Evolutionary conservation across 2,113 vertebrate genomes (phyloP).

Genomic region (Saccopteryx bilineata): DNA sequence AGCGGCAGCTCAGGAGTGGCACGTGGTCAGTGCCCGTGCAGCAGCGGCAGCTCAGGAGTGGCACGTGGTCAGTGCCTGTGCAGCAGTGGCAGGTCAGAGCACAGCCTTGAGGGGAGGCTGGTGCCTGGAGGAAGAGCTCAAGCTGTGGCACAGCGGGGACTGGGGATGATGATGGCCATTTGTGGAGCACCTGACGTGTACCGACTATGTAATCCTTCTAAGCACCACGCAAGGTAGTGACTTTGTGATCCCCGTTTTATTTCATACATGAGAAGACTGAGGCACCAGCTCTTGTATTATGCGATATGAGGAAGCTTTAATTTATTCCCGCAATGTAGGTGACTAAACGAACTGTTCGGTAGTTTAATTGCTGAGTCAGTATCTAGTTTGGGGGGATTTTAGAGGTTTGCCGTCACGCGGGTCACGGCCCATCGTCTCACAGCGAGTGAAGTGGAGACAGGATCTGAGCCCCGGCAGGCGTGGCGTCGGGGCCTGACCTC

Average conservation of each 20-base stretch:
- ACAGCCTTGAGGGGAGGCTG: background rate
- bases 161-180: rapidly evolving
- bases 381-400: conserved; percentile 62
- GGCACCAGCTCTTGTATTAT: conserved; percentile 50
- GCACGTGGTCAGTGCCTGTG: background rate
- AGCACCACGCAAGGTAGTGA: rapidly evolving
- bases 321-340: conserved; percentile 29
- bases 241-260: too few species aligned
- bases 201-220: too few species aligned
- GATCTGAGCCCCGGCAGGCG: background rate
- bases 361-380: conserved; percentile 69
- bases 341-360: conserved; percentile 61
- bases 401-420: conserved; percentile 27
- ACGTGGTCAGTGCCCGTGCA: background rate
- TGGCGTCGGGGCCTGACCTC: background rate
- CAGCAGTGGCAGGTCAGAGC: background rate
- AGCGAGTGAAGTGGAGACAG: background rate
- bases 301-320: conserved; percentile 65
- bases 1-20: background rate
- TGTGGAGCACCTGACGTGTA: rapidly evolving
- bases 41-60: background rate
- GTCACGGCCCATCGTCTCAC: background rate
- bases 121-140: background rate
- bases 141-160: background rate
- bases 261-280: background rate